A percentile compares a stretch with the other conserved stretches of the same genome.
Conservation (phyloP, 2,888 invertebrate species). For the Drosophila infuscata region DNA sequence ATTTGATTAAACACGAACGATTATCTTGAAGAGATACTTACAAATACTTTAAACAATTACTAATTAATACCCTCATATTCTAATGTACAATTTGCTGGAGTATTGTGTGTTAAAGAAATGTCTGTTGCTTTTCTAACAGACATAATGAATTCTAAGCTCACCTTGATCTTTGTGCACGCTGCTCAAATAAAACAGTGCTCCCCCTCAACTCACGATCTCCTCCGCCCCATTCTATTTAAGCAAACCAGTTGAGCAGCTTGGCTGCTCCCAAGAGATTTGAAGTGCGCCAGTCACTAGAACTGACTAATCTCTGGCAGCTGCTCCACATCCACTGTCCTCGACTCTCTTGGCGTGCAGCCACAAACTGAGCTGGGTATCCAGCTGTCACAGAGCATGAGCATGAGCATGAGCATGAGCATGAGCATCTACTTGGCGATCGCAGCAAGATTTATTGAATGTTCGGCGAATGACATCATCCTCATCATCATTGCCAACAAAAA, state of each 20-base stretch:
- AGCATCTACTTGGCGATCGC: slow-evolving; percentile 54
- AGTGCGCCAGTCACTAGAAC: slow-evolving; percentile 61
- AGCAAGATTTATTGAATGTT: slow-evolving; percentile 65
- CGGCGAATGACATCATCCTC: slow-evolving; percentile 73
- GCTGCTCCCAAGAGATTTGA: slow-evolving; percentile 45
- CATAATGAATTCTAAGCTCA: slow-evolving; percentile 45
- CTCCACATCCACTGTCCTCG: slow-evolving; percentile 54
- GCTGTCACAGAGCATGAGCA: slow-evolving; percentile 59
- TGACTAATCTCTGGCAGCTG: slow-evolving; percentile 80
- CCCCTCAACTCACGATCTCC: slow-evolving; percentile 7
- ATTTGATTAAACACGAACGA: background rate
- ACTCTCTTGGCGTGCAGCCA: slow-evolving; percentile 41
- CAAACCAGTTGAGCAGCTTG: slow-evolving; percentile 70
- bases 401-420: slow-evolving; percentile 54
- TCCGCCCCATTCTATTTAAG: slow-evolving; percentile 1
- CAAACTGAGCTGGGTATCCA: slow-evolving; percentile 32
- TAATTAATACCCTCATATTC: background rate
- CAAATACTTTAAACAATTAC: background rate
- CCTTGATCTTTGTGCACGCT: slow-evolving; percentile 66
- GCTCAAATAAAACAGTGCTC: slow-evolving; percentile 5
- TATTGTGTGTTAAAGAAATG: background rate
- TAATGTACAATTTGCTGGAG: background rate
- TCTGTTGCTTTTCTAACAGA: background rate
- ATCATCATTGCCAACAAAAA: slow-evolving; percentile 13
- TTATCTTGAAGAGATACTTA: background rate